Evolutionary conservation across 2,797 vertebrate species (phyloP), one percentile per base, ranked within the genome.

Genomic region (Crocodylus rhombifer): DNA sequence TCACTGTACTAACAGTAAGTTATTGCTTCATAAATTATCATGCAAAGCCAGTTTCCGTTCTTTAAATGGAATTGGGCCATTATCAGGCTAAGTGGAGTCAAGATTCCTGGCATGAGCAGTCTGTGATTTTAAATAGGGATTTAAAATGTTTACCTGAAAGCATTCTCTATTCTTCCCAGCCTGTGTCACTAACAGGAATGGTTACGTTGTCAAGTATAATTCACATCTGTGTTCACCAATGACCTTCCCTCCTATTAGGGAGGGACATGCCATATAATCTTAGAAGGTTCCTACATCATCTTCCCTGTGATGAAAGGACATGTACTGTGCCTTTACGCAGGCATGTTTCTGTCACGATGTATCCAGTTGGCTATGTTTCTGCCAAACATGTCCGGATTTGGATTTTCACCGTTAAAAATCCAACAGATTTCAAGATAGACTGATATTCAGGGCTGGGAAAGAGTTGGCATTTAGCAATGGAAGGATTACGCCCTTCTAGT

Each of bases 1-100:
- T 11, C 0, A 0, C 25, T 79, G 75, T 1, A 2, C 42, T 51
- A 33, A 58, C 12, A 63, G 16, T 1, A 0, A 0, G 0, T 20
- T 74, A 28, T 21, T 26, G 4, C 13, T 15, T 58, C 12, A 14
- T 26, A 23, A 36, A 28, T n/a, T 23, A n/a, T 51, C 36, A n/a
- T 56, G 15, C 12, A 76, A 57, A 33, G 18, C n/a, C 33, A 42
- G 61, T 5, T 0, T 71, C 21, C 51, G 62, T 26, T 87, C 6
- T 14, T 64, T 4, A 9, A n/a, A 2, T n/a, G 36, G n/a, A 18
- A 15, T 76, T 57, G n/a, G 62, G 17, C 36, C 15, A 26, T 5
- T 92, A 12, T 2, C 0, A 0, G 51, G 67, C 55, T 2, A 1
- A 2, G 13, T 56, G 18, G 2, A n/a, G 10, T 63, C 65, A 18